phyloP scores from a whole-genome alignment of 2,797 vertebrate species.

The Sebastiscus albofasciatus region DNA sequence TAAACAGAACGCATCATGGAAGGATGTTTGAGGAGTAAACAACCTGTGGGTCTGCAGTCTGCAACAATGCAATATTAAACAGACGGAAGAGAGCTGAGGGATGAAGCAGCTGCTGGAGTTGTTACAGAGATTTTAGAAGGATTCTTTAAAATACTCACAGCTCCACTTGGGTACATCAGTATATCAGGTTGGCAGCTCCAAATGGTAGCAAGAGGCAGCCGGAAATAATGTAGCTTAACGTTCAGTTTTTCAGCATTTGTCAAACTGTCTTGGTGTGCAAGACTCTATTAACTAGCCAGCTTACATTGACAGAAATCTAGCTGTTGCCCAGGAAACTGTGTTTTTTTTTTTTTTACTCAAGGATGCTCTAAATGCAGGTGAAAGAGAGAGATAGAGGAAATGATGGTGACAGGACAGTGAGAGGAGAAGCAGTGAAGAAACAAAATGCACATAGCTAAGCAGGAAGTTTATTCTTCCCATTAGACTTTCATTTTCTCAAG shows the following conservation, averaged over 20 bases:
- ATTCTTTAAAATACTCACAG: background rate
- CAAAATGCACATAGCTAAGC: background rate
- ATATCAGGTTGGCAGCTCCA: background rate
- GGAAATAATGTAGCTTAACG: background rate
- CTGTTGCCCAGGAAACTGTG: slow-evolving; percentile 56
- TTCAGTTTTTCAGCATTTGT: background rate
- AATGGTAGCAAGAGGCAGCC: background rate
- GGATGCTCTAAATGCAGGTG: background rate
- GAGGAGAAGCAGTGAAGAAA: background rate
- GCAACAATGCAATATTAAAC: background rate
- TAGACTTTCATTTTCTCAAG: background rate
- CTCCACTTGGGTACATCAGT: background rate
- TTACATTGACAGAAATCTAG: slow-evolving; percentile 6
- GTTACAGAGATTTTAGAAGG: background rate
- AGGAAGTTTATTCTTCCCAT: background rate
- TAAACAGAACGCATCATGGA: background rate
- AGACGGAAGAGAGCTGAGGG: background rate
- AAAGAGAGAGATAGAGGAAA: background rate
- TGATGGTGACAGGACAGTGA: background rate
- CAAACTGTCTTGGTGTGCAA: background rate
- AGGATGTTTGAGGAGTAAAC: background rate
- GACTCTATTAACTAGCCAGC: background rate
- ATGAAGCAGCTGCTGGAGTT: background rate
- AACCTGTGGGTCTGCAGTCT: background rate
- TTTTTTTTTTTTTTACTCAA: slow-evolving; percentile 11